A percentile compares a stretch with the other conserved stretches of the same genome.
Evolutionary conservation across 2,888 invertebrate species (phyloP).

Genomic region (Drosophila eohydei): DNA sequence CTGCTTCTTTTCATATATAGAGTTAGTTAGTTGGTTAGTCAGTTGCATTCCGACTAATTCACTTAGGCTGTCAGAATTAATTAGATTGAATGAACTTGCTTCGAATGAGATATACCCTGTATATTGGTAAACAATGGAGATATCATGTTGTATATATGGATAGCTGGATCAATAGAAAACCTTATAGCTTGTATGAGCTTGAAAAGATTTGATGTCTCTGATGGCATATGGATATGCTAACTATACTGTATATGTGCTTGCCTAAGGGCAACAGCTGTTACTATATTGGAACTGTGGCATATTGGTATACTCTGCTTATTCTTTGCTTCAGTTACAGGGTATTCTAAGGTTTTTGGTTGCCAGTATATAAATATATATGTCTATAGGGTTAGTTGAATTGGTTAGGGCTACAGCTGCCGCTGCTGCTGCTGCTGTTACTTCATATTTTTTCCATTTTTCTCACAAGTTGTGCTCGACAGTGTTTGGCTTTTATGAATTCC

Average conservation of each 20-base stretch:
- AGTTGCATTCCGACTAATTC: constrained; percentile 60
- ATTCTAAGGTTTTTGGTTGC: constrained; percentile 10
- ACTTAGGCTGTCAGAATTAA: constrained; percentile 17
- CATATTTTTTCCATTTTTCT: constrained; percentile 21
- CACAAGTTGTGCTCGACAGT: constrained; percentile 26
- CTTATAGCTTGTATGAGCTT: no score
- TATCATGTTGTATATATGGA: background rate
- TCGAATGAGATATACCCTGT: background rate
- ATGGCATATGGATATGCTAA: no score
- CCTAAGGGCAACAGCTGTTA: background rate
- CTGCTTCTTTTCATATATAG: background rate
- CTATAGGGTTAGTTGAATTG: background rate
- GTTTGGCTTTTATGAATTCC: constrained; percentile 69
- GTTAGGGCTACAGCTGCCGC: constrained; percentile 4
- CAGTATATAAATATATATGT: background rate
- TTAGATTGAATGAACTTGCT: background rate
- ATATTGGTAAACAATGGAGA: background rate
- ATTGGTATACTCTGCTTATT: background rate
- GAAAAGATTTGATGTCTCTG: no score
- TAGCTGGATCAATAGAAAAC: no score
- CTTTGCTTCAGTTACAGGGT: constrained; percentile 21
- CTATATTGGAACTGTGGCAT: background rate
- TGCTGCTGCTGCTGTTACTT: background rate
- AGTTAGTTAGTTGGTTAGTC: constrained; percentile 37
- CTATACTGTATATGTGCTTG: no score